These are phyloP conservation scores for Epinephelus moara DNA, from an alignment of 2,113 vertebrate genomes.

Conservation along the genomic window DNA sequence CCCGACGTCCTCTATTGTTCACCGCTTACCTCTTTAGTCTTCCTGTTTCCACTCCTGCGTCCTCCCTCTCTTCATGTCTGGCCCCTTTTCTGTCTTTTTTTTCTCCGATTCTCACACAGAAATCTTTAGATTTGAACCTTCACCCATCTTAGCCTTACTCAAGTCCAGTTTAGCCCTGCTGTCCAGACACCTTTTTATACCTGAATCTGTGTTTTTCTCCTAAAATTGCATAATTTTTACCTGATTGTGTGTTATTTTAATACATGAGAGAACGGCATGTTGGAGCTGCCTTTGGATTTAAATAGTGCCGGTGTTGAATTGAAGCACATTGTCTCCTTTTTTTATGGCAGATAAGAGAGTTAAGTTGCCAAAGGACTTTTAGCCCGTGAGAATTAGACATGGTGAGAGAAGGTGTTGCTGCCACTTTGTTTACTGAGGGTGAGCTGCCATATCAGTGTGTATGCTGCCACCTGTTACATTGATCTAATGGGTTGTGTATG, in stretches of 20 bases:
- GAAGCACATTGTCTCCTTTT: neutral
- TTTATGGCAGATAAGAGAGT: slow-evolving; percentile 18
- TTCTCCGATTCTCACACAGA: neutral
- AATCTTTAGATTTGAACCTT: slow-evolving; percentile 9
- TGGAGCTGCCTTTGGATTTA: slow-evolving; percentile 43
- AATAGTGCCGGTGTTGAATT: neutral
- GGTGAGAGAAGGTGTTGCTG: slow-evolving; percentile 3
- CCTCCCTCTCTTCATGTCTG: too few relatives aligned
- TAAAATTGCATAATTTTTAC: neutral
- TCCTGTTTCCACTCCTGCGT: neutral
- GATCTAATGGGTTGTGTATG: slow-evolving; percentile 36
- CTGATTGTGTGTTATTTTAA: slow-evolving; percentile 28
- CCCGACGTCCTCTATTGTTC: neutral
- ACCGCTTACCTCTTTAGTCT: neutral
- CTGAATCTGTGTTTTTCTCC: neutral
- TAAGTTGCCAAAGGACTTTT: neutral
- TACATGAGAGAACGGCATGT: slow-evolving; percentile 3
- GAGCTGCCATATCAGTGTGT: slow-evolving; percentile 83
- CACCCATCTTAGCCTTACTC: neutral
- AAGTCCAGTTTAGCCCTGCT: neutral
- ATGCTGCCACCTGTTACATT: slow-evolving; percentile 85
- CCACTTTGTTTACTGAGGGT: slow-evolving; percentile 72
- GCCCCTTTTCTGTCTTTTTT: neutral
- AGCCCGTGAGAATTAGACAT: slow-evolving; percentile 2
- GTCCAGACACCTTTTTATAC: neutral